phyloP scores from a whole-genome alignment of 2,888 invertebrate species.

The Drosophila suboccidentalis region DNA sequence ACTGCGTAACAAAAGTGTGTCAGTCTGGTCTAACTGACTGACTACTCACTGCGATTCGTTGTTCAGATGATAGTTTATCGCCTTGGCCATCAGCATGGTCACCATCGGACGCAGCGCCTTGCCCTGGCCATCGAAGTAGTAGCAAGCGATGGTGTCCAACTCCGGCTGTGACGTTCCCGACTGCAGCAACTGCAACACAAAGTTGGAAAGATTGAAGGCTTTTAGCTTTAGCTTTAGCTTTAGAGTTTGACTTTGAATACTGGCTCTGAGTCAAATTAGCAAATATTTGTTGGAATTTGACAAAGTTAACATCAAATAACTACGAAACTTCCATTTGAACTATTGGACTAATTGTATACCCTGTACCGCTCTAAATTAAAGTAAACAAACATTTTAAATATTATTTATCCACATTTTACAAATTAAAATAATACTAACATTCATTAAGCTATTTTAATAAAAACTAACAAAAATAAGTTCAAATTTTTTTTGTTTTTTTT shows the following conservation, averaged over 20 bases:
- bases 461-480: no score
- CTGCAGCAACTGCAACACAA: slow-evolving; percentile 86
- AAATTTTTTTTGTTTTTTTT: no score
- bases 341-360: background rate
- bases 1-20: slow-evolving; percentile 46
- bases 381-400: background rate
- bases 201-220: background rate
- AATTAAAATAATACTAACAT: no score
- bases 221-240: background rate
- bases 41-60: slow-evolving; percentile 92
- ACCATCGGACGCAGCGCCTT: slow-evolving; percentile 98
- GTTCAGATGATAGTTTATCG: slow-evolving; percentile 95
- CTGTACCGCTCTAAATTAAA: background rate
- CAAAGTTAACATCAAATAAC: slow-evolving; percentile 1
- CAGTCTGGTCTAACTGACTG: background rate
- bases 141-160: slow-evolving; percentile 96
- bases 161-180: slow-evolving; percentile 93
- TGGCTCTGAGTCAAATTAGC: slow-evolving; percentile 31
- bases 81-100: slow-evolving; percentile 96
- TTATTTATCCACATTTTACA: no score
- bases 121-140: slow-evolving; percentile 99
- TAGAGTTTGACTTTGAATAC: background rate
- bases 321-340: background rate
- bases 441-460: no score
- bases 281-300: slow-evolving; percentile 19